Evolutionary conservation across 2,888 invertebrate species (phyloP), one percentile per base, ranked within the genome.

Genomic region (Tetragonula carbonaria): DNA sequence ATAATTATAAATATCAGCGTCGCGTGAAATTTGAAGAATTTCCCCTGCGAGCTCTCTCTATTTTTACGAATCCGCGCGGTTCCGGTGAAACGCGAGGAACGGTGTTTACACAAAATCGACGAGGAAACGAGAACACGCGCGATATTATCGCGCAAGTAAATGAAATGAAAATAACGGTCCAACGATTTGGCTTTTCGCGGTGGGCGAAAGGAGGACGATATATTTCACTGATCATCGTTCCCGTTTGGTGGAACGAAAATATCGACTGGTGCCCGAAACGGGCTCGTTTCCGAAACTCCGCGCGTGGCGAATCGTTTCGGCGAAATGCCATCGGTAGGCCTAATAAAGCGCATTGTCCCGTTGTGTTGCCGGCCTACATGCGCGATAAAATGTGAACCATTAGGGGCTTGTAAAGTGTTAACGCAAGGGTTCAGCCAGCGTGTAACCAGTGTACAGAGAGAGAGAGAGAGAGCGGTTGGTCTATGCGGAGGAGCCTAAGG

Each of bases 401-500:
- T 80, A 79, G 74, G 78, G 79, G 67, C 62, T 78, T 63, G 78
- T 66, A 79, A 75, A 80, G 70, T 63, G 87, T 79, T 72, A 72
- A 77, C 86, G 68, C 76, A 76, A 71, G 80, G 80, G 82, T 62
- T 51, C 67, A 82, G 65, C 53, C 70, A 18, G n/a, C 72, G 66
- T 80, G 86, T 59, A 73, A 78, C 73, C 67, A 62, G 66, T 53
- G 67, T 59, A 55, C 55, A 55, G 38, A 21, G 80, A 4, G n/a
- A 45, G 18, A 0, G 38, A 21, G 78, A 82, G 86, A 68, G 80
- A 65, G 78, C 67, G 78, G 78, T 75, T 33, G 59, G 62, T 78
- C 82, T 79, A 85, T 78, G 59, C 85, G 68, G 85, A 79, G 68
- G 85, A 79, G 87, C 85, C 84, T 88, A 89, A 90, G 90, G 90